Evolutionary conservation across 2,797 vertebrate species (phyloP), one percentile per base, ranked within the genome.

Genomic region (Syngnathus rostellatus): DNA sequence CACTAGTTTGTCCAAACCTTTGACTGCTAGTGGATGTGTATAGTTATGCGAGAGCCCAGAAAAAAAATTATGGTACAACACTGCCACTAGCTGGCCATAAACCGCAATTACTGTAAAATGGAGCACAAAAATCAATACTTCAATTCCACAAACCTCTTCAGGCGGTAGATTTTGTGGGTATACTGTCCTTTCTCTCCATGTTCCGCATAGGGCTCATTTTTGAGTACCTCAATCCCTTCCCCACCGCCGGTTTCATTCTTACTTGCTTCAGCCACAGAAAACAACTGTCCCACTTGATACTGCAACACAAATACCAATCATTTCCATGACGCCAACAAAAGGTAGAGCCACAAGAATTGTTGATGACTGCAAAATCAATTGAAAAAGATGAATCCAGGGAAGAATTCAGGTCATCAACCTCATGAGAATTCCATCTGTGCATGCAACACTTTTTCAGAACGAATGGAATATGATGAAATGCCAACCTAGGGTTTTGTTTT

Each of bases 171-270:
- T 89, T 98, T 98, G 83, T 95, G 95, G 11, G 95, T 98, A 5
- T 93, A 98, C 60, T 97, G 96, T 62, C 95, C 95, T 79, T 92
- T 95, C 85, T 95, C 93, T 0, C 92, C 94, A 43, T 95, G 91
- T 73, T 94, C 85, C 72, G 95, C 95, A 43, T 95, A 98, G 31
- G 96, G 95, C 62, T 97, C 94, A 1, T 98, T 98, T 78, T 91
- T 94, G 65, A 98, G 88, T 31, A 98, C 94, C 75, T 97, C 92
- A 19, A 98, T 96, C 69, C 96, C 96, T 81, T 98, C 96, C 0
- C 95, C 94, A 25, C 96, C 96, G 1, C 96, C 96, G 0, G 96
- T 98, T 83, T 98, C 96, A 80, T 98, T 97, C 82, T 98, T 98
- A 87, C 96, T 98, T 39, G 95, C 96, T 89, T 97, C 94, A 67